Base-by-base conservation (phyloP, 2,113 vertebrate species). In the Pituophis catenifer region DNA sequence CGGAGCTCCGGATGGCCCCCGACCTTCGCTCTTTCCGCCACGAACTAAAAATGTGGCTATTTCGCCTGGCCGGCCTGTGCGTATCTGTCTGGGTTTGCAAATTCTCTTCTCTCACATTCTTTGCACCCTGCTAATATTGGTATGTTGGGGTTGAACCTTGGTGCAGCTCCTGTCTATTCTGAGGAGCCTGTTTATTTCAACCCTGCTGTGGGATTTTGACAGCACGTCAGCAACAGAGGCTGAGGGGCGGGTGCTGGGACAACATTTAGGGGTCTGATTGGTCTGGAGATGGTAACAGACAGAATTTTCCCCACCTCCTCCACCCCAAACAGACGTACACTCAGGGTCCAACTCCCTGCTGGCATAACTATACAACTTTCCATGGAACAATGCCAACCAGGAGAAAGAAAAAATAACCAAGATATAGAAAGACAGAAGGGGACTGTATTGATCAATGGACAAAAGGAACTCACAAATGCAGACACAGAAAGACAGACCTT, bases 81-180 rank as follows among this genome's bases (percentile, higher is more conserved):
- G 48, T 86, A n/a, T 90, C 89, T 54, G 89, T 62, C 89, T 90
- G 97, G 97, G 96, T 96, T 96, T 94, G 96, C 98, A 98, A 96
- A 98, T 98, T 97, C 98, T 98, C 93, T 98, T 98, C 98, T 98
- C 92, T 97, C 96, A 97, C 98, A 98, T 98, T 98, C 98, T 98
- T 98, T 97, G 98, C 98, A 97, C 98, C 98, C 98, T 96, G 96
- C 97, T 95, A 98, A 96, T 98, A 97, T 97, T 97, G 98, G 97
- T 98, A 98, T 98, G 98, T 94, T 94, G 93, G 95, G 92, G 75
- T 93, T 8, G 92, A 93, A 87, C 81, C 89, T 86, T 93, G 81
- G 86, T 88, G 94, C 95, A 92, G 89, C 86, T 95, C 95, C 93
- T 93, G 75, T 87, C 92, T 54, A 85, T 53, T 29, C 29, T 62